phyloP scores from a whole-genome alignment of 2,113 vertebrate species.

The Protomyctophum bolini region DNA sequence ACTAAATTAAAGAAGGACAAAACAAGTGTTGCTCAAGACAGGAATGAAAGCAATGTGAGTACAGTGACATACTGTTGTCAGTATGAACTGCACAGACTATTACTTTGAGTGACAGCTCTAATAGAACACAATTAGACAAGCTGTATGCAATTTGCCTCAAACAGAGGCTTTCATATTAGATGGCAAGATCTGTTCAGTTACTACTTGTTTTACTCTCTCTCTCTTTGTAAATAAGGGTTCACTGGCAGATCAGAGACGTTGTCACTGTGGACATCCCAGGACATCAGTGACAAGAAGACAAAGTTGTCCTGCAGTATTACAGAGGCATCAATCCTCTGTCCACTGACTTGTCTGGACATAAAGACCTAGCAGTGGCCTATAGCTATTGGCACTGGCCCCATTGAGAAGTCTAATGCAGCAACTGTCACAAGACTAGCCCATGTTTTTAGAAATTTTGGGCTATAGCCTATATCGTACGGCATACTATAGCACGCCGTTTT shows the following conservation, averaged over 20 bases:
- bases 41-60: not conserved
- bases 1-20: not conserved
- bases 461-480: too few relatives aligned
- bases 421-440: not conserved
- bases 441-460: too few relatives aligned
- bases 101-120: not conserved
- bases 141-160: not conserved
- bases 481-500: too few relatives aligned
- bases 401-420: not conserved
- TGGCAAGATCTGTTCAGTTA: not conserved
- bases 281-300: not conserved
- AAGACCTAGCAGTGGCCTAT: too few relatives aligned
- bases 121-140: too few relatives aligned
- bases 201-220: not conserved
- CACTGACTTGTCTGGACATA: not conserved
- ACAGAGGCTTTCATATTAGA: not conserved
- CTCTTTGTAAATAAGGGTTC: not conserved
- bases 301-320: not conserved
- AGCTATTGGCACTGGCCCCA: too few relatives aligned
- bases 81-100: not conserved
- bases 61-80: not conserved
- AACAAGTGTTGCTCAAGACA: not conserved
- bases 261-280: slow-evolving; percentile 1
- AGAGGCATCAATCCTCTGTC: not conserved
- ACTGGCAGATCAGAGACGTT: not conserved